A percentile compares a stretch with the other conserved stretches of the same genome.
Conservation (phyloP, 2,888 invertebrate species). For the Amblyjoppa proteus region DNA sequence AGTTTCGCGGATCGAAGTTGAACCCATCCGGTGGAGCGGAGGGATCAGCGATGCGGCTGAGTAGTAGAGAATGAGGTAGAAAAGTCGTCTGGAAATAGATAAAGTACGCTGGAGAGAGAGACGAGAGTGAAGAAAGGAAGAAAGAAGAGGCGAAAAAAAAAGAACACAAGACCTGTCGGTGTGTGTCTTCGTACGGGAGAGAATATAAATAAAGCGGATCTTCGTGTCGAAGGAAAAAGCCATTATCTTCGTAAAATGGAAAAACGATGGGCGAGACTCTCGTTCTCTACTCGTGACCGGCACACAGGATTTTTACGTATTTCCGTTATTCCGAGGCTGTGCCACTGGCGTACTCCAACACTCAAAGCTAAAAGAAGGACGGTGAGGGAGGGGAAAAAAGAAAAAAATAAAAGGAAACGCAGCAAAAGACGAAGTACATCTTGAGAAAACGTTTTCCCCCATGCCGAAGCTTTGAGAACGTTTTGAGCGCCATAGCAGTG, state of each 20-base stretch:
- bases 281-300: conserved; percentile 38
- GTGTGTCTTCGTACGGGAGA: conserved; percentile 53
- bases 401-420: neutral
- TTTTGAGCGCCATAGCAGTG: conserved; percentile 4
- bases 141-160: conserved; percentile 27
- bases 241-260: conserved; percentile 66
- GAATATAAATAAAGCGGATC: conserved; percentile 67
- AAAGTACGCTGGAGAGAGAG: conserved; percentile 24
- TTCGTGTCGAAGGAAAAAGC: conserved; percentile 66
- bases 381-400: neutral
- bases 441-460: conserved; percentile 53
- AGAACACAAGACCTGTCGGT: conserved; percentile 48
- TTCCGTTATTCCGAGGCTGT: conserved; percentile 42
- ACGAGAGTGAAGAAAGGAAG: conserved; percentile 4
- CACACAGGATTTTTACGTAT: conserved; percentile 44
- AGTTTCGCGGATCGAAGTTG: neutral
- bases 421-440: conserved; percentile 26
- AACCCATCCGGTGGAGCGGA: neutral
- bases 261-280: conserved; percentile 46
- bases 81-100: conserved; percentile 40
- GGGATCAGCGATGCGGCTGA: conserved; percentile 8
- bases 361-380: conserved; percentile 35
- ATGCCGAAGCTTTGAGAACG: conserved; percentile 26
- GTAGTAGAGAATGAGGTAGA: conserved; percentile 24
- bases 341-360: conserved; percentile 27